Percentiles rank a stretch among this genome's conserved stretches.
Conservation (phyloP, 2,797 vertebrate genomes). For the Hyperoplus lanceolatus region DNA sequence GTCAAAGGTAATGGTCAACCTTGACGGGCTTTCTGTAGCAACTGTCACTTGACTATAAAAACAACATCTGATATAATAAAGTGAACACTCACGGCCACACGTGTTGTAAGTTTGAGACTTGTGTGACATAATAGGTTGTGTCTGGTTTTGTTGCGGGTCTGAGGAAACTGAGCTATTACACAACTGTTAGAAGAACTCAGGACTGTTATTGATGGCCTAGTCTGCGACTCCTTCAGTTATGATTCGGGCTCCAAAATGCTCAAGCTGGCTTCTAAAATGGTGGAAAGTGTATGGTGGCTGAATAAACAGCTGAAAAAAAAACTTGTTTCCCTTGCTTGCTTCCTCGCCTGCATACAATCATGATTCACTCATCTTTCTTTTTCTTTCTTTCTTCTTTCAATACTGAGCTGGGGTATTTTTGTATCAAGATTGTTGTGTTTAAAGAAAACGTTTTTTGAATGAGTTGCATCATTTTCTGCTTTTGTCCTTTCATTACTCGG, state of each 20-base stretch:
- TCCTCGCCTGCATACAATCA: constrained; percentile 10
- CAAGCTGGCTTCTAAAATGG: constrained; percentile 59
- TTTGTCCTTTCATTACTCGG: constrained; percentile 47
- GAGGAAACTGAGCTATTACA: neutral
- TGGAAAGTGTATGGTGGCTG: constrained; percentile 25
- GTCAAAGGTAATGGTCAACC: neutral
- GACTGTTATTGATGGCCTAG: neutral
- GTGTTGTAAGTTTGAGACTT: neutral
- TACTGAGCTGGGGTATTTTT: constrained; percentile 9
- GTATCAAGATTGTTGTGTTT: neutral
- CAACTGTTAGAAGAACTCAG: neutral
- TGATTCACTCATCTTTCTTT: constrained; percentile 9
- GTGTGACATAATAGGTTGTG: neutral
- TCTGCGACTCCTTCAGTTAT: neutral
- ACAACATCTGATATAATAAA: neutral
- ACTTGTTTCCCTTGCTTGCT: constrained; percentile 5
- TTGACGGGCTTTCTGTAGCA: neutral
- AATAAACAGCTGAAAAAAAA: constrained; percentile 28
- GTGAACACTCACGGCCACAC: neutral
- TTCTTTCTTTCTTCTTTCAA: constrained; percentile 12
- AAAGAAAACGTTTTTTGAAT: neutral
- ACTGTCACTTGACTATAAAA: neutral
- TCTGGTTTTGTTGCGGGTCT: neutral
- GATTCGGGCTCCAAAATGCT: neutral
- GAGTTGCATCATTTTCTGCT: constrained; percentile 45